phyloP scores from a whole-genome alignment of 2,888 invertebrate species.

The Trileptium ribeirensis region DNA sequence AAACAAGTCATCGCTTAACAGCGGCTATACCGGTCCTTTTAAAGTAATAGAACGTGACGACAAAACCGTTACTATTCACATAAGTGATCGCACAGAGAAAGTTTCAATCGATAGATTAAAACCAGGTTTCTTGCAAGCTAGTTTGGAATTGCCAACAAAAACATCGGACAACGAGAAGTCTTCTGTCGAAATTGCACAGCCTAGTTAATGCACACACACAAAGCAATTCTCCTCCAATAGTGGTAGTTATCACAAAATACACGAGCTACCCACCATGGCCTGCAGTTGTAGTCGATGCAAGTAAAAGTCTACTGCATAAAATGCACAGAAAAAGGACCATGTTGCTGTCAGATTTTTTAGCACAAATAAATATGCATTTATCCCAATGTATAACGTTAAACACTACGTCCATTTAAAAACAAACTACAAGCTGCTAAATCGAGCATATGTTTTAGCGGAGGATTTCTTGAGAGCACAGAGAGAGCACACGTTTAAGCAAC shows the following conservation, averaged over 20 bases:
- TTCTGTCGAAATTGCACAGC: too few relatives aligned
- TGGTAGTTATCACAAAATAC: not conserved
- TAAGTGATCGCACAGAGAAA: not conserved
- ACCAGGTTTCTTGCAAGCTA: not conserved
- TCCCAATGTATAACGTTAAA: too few relatives aligned
- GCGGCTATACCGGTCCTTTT: not conserved
- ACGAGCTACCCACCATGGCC: not conserved
- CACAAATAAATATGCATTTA: not conserved
- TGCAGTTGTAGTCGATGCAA: not conserved
- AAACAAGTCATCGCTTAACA: not conserved
- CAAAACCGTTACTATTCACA: not conserved
- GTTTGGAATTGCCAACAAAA: too few relatives aligned
- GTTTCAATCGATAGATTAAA: not conserved
- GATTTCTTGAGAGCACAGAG: too few relatives aligned
- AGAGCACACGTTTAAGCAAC: too few relatives aligned
- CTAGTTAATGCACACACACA: too few relatives aligned
- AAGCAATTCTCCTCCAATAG: not conserved
- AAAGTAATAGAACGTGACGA: not conserved
- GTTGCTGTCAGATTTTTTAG: not conserved
- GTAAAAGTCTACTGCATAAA: too few relatives aligned
- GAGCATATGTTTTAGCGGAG: too few relatives aligned
- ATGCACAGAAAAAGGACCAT: not conserved
- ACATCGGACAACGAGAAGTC: too few relatives aligned
- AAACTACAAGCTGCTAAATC: too few relatives aligned
- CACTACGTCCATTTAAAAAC: too few relatives aligned